Conservation (phyloP, 2,888 invertebrate species). For the Lasius fuliginosus region DNA sequence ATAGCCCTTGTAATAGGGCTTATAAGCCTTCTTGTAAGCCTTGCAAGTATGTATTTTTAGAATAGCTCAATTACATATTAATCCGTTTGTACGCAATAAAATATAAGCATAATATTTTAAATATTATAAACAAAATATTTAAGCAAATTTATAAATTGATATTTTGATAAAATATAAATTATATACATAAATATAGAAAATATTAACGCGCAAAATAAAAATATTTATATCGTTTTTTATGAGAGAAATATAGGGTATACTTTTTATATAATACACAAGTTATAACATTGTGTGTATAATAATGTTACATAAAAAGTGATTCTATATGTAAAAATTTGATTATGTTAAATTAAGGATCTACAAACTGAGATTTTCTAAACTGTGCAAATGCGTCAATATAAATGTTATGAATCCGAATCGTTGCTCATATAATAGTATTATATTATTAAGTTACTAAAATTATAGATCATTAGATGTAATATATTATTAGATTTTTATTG, state of each 20-base stretch:
- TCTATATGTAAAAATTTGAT: background rate
- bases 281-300: background rate
- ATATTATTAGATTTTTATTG: background rate
- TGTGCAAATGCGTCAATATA: background rate
- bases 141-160: background rate
- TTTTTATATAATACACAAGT: background rate
- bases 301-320: background rate
- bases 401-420: background rate
- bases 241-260: background rate
- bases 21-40: no score
- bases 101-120: background rate
- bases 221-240: background rate
- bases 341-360: background rate
- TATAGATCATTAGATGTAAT: background rate
- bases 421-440: background rate
- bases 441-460: background rate
- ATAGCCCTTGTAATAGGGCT: background rate
- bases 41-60: background rate
- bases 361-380: background rate
- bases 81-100: background rate
- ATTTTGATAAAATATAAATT: background rate
- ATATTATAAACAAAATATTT: background rate
- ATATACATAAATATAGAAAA: background rate
- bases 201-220: background rate
- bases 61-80: background rate